These are phyloP conservation scores for Fragum sueziense DNA, from an alignment of 2,888 invertebrate species.

Conservation along the genomic window DNA sequence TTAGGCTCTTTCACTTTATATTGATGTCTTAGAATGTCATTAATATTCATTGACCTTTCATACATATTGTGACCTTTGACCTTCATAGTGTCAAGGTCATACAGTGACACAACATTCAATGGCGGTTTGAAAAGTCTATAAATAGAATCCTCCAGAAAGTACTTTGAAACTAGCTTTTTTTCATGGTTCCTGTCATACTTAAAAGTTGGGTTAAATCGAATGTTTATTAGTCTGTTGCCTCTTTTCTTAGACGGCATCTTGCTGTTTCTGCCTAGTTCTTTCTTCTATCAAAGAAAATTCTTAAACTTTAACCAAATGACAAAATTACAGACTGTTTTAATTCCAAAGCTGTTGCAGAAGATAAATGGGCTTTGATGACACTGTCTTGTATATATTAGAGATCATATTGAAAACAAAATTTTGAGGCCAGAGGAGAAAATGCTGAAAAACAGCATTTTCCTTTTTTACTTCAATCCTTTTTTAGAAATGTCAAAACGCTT, in stretches of 20 bases:
- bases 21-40: neutral
- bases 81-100: constrained; percentile 19
- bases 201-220: constrained; percentile 6
- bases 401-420: neutral
- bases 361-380: no score
- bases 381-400: no score
- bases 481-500: no score
- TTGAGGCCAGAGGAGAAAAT: neutral
- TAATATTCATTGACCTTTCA: neutral
- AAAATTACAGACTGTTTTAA: neutral
- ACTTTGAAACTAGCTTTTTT: neutral
- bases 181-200: neutral
- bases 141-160: neutral
- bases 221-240: constrained; percentile 1
- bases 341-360: neutral
- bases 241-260: neutral
- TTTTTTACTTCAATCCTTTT: neutral
- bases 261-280: neutral
- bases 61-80: neutral
- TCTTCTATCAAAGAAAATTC: neutral
- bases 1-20: neutral
- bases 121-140: neutral
- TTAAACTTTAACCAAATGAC: no score
- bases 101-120: constrained; percentile 2
- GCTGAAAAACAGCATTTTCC: neutral